Evolutionary conservation across 2,888 invertebrate species (phyloP), one percentile per base, ranked within the genome.

Genomic region (Actias luna): DNA sequence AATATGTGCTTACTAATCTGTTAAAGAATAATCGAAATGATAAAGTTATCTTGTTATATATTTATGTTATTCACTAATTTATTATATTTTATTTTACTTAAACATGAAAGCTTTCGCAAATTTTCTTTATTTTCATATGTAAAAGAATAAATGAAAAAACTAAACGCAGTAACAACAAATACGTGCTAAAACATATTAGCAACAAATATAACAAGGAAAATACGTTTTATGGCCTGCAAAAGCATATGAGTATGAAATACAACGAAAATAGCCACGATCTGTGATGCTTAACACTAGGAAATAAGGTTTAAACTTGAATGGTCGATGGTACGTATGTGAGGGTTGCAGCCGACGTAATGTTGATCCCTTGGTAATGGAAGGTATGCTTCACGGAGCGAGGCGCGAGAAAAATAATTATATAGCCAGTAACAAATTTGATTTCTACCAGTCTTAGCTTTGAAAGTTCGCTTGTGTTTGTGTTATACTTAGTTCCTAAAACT

Each of bases 311-410:
- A 42, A 58, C 25, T 62, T 42, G 58, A 58, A 42, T 25, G 31
- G 39, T 31, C 12, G 25, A 22, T 16, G 27, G 52, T 39, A 61
- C 55, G n/a, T 57, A 14, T 55, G 42, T 59, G 39, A 63, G 59
- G 59, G 59, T 59, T 63, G 55, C 39, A 31, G 36, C 39, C 16
- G 55, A 52, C 39, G 42, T 36, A 60, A 78, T 74, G 77, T 74
- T 83, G 85, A 88, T 85, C 85, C 87, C 80, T 75, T 69, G 65
- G 78, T 85, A 87, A 89, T 86, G 83, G 84, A 83, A 87, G 78
- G 61, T 61, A 60, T 36, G 58, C 50, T 50, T 58, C 50, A 36
- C 60, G 46, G 50, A 31, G 50, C 58, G 50, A 58, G 46, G 60
- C 63, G 62, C 58, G 63, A 75, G 76, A 76, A 80, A 80, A 80